Evolutionary conservation across 2,797 vertebrate species (phyloP), one percentile per base, ranked within the genome.

Genomic region (Leptoclinus maculatus): DNA sequence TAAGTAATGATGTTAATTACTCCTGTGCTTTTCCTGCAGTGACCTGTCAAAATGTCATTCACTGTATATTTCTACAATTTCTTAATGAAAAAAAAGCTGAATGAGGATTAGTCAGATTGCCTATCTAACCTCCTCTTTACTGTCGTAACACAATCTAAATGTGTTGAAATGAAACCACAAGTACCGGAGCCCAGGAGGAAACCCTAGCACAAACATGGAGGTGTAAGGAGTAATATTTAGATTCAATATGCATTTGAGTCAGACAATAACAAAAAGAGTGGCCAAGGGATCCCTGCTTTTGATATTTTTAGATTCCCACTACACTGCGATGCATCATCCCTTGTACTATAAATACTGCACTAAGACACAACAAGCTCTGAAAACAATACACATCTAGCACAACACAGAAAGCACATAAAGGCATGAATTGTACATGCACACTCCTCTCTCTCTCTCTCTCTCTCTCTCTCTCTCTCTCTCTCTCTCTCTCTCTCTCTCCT

Each of bases 321-420:
- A 58, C 65, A 53, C 34, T 27, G 47, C 5, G 21, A 16, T 59
- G 38, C n/a, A 80, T 71, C 16, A 51, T 54, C 36, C 16, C 2
- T 58, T 75, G 5, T 34, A 5, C 7, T 68, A 10, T n/a, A 38
- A 65, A 71, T 36, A 27, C 14, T 65, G 51, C 25, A 25, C 7
- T 57, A 23, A 43, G 29, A 43, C 59, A 21, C 25, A 65, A 3
- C 38, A 32, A 23, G 32, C 43, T 76, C 5, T 65, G 49, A 72
- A 38, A 71, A 71, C 41, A 77, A 67, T 0, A 63, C 2, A 29
- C 64, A 71, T 29, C n/a, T 47, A 58, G 34, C 25, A 32, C 23
- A 9, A 36, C 47, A 58, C 25, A 80, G 10, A 10, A 68, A 57
- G 39, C 47, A 58, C 25, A 82, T 9, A 69, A 57, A 49, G 17